Evolutionary conservation across 2,888 invertebrate species (phyloP), one percentile per base, ranked within the genome.

Genomic region (Cistogaster globosa): DNA sequence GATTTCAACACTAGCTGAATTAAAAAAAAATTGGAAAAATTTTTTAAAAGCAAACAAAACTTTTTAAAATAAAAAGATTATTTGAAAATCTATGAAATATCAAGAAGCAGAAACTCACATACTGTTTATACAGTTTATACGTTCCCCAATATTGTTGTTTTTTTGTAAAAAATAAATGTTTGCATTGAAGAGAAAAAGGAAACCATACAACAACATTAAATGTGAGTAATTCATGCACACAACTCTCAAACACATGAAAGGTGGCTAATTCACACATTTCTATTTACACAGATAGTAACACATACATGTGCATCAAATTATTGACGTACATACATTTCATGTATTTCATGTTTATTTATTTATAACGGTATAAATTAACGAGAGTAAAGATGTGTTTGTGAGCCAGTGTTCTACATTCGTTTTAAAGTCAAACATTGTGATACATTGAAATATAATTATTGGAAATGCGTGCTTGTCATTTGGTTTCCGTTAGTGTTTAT

Each of bases 361-460:
- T 55, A 63, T 20, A 63, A 71, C 16, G 62, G 55, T 20, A 63
- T 63, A 18, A 48, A 18, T 55, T 7, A 60, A 53, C 38, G 20
- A 18, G 20, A 14, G 53, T 18, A 22, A n/a, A 36, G 42, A 6
- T 26, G 9, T 38, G 42, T 0, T 86, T 87, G 85, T 86, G 86
- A 88, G 87, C 18, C 1, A 45, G 16, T 58, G 38, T 26, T 55
- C 32, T 32, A 48, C 63, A 55, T 22, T 16, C 57, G 62, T 57
- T 71, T 74, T 8, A 42, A 26, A 38, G 26, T 12, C 62, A 16
- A 48, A 20, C 88, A 89, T 89, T 88, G 89, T 89, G 91, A 88
- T 89, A 88, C 89, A 91, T 89, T 90, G 91, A 89, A 89, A 89
- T 90, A 90, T 90, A 91, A 90, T 90, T 90, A 90, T 90, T 90